phyloP scores from a whole-genome alignment of 2,888 invertebrate genomes.

The Nowickia ferox region DNA sequence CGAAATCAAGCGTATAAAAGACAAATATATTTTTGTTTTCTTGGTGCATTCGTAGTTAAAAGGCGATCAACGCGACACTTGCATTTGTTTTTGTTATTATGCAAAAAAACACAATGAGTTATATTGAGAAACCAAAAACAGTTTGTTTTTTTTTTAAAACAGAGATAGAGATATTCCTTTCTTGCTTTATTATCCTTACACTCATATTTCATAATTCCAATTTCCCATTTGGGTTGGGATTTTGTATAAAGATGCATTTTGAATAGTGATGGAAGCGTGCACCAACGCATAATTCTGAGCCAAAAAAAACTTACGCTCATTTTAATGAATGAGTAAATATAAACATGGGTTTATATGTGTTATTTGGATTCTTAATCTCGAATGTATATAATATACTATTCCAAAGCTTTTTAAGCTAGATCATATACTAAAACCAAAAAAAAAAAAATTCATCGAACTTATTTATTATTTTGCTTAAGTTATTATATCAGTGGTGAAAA shows the following conservation, averaged over 20 bases:
- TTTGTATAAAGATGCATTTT: neutral
- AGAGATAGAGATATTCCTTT: constrained; percentile 1
- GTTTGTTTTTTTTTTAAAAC: neutral
- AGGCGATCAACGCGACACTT: constrained; percentile 58
- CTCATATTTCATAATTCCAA: constrained; percentile 82
- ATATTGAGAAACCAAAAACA: neutral
- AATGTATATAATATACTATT: no score
- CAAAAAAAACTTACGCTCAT: no score
- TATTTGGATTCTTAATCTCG: no score
- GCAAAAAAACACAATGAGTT: constrained; percentile 34
- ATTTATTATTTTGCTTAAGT: no score
- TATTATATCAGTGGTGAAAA: no score
- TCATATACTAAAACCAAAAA: no score
- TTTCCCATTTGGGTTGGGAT: constrained; percentile 75
- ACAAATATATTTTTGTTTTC: constrained; percentile 34
- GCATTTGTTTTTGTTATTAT: constrained; percentile 28
- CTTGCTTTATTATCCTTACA: constrained; percentile 71
- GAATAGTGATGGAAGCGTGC: neutral
- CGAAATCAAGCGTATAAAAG: constrained; percentile 49
- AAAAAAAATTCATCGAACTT: no score
- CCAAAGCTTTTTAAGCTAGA: no score
- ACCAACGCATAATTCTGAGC: no score
- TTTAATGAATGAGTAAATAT: no score
- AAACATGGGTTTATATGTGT: no score
- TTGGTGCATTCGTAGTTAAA: constrained; percentile 42